Conservation (phyloP, 2,797 vertebrate species). For the Epinephelus awoara region DNA sequence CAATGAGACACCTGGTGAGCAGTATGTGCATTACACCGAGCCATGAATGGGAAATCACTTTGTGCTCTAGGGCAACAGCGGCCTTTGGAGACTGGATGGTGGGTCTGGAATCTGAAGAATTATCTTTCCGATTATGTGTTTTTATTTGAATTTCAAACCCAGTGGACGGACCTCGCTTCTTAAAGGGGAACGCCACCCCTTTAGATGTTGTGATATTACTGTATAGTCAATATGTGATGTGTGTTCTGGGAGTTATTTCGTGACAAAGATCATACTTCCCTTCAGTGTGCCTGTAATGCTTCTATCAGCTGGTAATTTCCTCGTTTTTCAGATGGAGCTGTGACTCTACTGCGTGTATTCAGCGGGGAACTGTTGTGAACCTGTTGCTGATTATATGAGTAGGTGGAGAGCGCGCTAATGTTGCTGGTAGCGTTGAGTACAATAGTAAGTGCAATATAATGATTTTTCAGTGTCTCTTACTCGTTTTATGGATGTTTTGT, state of each 20-base stretch:
- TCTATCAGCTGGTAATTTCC: not conserved
- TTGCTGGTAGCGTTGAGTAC: slow-evolving; percentile 14
- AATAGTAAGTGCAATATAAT: slow-evolving; percentile 10
- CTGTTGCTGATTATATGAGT: slow-evolving; percentile 27
- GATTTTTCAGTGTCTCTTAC: not conserved
- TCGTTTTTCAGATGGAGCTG: not conserved
- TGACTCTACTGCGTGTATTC: not conserved
- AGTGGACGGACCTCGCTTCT: not conserved
- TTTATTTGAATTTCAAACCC: not conserved
- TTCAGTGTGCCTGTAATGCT: not conserved
- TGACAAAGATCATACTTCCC: no score
- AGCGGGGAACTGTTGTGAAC: slow-evolving; percentile 20
- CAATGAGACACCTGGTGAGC: slow-evolving; percentile 83
- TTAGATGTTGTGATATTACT: not conserved
- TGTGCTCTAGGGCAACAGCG: slow-evolving; percentile 24
- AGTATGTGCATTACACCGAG: slow-evolving; percentile 66
- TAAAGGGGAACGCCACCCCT: slow-evolving; percentile 2
- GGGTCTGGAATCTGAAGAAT: slow-evolving; percentile 47
- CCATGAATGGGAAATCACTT: slow-evolving; percentile 53
- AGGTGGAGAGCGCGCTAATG: not conserved
- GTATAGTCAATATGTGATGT: not conserved
- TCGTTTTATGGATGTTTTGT: not conserved
- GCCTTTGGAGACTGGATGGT: slow-evolving; percentile 38
- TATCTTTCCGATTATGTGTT: not conserved
- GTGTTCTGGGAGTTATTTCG: not conserved